Conservation (phyloP, 2,113 vertebrate species). For the Engystomops pustulosus region DNA sequence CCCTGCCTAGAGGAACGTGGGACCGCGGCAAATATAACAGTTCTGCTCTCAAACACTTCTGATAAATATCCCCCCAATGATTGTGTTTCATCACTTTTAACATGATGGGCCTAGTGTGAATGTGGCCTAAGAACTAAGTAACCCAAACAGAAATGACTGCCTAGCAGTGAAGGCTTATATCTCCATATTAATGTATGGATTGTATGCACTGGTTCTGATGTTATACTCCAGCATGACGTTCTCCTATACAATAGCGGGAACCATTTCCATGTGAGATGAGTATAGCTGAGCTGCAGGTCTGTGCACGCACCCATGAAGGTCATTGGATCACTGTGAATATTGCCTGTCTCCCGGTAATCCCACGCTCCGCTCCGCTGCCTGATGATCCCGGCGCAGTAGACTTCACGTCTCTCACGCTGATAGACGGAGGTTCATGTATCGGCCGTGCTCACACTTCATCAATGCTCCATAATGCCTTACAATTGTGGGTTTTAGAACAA, state of each 20-base stretch:
- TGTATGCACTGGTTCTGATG: too few relatives aligned
- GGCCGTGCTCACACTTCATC: neutral
- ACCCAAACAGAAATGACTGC: too few relatives aligned
- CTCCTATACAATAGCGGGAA: neutral
- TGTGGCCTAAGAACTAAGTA: too few relatives aligned
- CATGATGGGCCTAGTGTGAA: too few relatives aligned
- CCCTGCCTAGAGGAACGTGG: too few relatives aligned
- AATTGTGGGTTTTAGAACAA: neutral
- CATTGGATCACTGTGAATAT: neutral
- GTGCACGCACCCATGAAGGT: neutral
- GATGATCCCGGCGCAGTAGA: neutral
- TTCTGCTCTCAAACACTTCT: too few relatives aligned
- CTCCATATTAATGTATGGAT: too few relatives aligned
- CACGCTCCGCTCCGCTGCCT: neutral
- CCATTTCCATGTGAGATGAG: neutral
- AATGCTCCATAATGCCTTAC: neutral
- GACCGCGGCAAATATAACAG: too few relatives aligned
- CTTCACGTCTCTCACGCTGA: neutral
- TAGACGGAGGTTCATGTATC: neutral
- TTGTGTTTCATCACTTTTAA: too few relatives aligned
- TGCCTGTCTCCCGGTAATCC: neutral
- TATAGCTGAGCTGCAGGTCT: neutral
- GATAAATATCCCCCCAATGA: too few relatives aligned
- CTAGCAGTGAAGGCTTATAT: too few relatives aligned
- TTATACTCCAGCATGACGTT: too few relatives aligned